phyloP scores from a whole-genome alignment of 2,797 vertebrate genomes.

The Rhinichthys osculus region DNA sequence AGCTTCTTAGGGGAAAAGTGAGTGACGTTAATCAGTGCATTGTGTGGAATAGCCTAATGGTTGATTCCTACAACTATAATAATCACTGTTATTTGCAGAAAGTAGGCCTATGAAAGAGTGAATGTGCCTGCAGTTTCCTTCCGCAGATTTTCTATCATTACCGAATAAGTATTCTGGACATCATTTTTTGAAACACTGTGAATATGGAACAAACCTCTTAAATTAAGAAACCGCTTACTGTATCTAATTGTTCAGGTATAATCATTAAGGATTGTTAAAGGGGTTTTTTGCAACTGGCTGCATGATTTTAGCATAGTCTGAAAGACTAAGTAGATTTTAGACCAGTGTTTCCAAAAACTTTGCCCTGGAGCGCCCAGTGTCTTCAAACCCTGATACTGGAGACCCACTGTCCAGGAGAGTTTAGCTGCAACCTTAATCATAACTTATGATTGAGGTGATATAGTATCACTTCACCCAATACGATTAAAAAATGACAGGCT shows the following conservation, averaged over 20 bases:
- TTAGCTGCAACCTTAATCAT: neutral
- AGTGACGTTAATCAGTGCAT: neutral
- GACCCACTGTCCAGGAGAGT: neutral
- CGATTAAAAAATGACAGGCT: too few relatives aligned
- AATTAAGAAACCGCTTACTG: neutral
- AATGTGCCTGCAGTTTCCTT: constrained; percentile 1
- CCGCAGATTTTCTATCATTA: neutral
- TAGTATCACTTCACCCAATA: too few relatives aligned
- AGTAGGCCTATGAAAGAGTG: neutral
- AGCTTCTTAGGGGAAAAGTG: neutral
- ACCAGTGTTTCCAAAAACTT: neutral
- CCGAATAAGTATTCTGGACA: neutral
- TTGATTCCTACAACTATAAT: neutral
- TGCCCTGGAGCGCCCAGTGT: neutral
- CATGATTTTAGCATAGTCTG: too few relatives aligned
- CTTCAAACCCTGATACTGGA: neutral
- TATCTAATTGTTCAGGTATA: neutral
- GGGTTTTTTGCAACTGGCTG: neutral
- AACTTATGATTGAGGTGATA: too few relatives aligned
- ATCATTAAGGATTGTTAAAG: neutral
- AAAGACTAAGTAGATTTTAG: neutral
- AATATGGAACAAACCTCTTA: neutral
- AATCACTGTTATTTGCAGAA: constrained; percentile 10
- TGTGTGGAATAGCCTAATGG: neutral
- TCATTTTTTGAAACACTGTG: neutral